Evolutionary conservation across 2,888 invertebrate genomes (phyloP).

Genomic region (Malacosoma neustria): DNA sequence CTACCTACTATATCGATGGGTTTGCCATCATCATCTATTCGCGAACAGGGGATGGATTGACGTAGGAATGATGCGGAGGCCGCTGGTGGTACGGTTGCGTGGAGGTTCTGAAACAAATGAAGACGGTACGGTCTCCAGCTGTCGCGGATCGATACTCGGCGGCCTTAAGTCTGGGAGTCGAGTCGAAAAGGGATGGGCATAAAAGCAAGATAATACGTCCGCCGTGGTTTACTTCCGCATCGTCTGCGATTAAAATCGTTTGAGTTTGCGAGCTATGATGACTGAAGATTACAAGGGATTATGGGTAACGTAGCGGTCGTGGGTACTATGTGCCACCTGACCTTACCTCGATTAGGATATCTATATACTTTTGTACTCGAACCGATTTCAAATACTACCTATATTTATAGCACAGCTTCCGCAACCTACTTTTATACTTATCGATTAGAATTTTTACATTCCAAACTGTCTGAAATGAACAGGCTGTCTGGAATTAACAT

Average conservation of each 20-base stretch:
- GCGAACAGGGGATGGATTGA: not conserved
- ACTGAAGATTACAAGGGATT: not conserved
- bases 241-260: slow-evolving; percentile 7
- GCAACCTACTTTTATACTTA: too few species aligned
- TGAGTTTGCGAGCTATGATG: not conserved
- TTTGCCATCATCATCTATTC: not conserved
- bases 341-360: not conserved
- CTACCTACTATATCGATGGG: not conserved
- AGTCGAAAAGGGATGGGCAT: slow-evolving; percentile 27
- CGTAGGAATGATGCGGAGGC: slow-evolving; percentile 2
- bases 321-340: not conserved
- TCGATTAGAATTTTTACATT: too few species aligned
- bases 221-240: slow-evolving; percentile 5
- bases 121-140: slow-evolving; percentile 46
- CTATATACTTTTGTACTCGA: not conserved
- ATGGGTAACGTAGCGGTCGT: not conserved
- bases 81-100: slow-evolving; percentile 9
- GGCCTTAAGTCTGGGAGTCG: slow-evolving; percentile 47
- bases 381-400: slow-evolving; percentile 5
- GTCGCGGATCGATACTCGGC: slow-evolving; percentile 57
- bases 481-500: too few species aligned
- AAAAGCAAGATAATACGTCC: slow-evolving; percentile 18
- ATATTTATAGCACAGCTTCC: slow-evolving; percentile 7
- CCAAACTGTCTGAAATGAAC: too few species aligned
- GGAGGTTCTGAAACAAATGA: slow-evolving; percentile 18